Evolutionary conservation across 2,888 invertebrate species (phyloP).

Genomic region (Acrocyrtus sp.): DNA sequence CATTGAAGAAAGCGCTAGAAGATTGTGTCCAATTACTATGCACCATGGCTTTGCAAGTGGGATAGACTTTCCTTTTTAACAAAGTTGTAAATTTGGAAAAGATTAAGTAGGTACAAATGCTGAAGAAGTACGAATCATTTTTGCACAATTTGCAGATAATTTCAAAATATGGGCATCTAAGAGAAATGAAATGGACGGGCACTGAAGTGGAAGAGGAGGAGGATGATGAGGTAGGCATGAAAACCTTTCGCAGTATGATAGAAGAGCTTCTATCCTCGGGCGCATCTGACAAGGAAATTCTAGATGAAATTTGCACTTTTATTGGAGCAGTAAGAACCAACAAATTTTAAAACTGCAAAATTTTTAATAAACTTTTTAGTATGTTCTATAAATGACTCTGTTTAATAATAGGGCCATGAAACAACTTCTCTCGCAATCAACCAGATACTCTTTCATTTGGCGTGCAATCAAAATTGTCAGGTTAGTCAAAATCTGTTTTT

Average conservation of each 20-base stretch:
- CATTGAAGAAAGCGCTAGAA: too few relatives aligned
- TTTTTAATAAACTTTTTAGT: too few relatives aligned
- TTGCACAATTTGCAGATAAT: background rate
- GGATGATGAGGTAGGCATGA: background rate
- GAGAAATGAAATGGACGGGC: too few relatives aligned
- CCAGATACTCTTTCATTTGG: too few relatives aligned
- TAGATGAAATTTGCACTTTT: background rate
- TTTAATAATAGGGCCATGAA: too few relatives aligned
- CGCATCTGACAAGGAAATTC: background rate
- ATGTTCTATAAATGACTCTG: too few relatives aligned
- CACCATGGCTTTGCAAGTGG: background rate
- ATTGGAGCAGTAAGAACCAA: background rate
- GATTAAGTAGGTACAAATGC: background rate
- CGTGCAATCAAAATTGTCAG: too few relatives aligned
- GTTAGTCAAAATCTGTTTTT: too few relatives aligned
- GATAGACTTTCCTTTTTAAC: background rate
- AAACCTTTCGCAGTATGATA: background rate
- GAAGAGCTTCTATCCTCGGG: background rate
- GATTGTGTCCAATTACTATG: background rate
- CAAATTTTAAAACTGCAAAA: too few relatives aligned
- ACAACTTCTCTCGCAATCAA: too few relatives aligned
- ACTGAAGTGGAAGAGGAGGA: background rate
- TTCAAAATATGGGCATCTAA: background rate
- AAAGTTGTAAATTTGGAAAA: background rate
- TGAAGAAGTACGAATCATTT: background rate